Percentiles rank a stretch among this genome's conserved stretches.
These are phyloP conservation scores for Aphelenchoides avenae DNA, from an alignment of 1,140 invertebrate species.

Conservation along the genomic window DNA sequence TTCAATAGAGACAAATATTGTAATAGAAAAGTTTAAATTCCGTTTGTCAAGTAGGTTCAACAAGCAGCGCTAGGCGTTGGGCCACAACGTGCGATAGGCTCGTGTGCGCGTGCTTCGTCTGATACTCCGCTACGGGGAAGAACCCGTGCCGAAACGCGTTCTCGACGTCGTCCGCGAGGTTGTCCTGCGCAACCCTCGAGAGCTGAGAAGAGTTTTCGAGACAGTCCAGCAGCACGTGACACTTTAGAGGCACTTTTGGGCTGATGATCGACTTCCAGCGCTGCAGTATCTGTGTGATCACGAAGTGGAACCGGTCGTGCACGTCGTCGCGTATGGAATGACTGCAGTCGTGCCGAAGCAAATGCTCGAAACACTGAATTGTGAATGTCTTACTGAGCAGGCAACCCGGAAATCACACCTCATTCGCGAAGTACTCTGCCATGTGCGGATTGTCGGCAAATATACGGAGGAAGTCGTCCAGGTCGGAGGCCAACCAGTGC, in stretches of 20 bases:
- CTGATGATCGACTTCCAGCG: not conserved
- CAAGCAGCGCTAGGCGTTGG: not conserved
- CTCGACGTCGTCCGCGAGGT: not conserved
- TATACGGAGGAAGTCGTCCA: not conserved
- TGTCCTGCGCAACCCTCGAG: not conserved
- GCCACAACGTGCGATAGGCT: not conserved
- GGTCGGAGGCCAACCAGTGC: constrained; percentile 1
- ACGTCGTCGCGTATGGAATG: not conserved
- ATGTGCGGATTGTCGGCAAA: not conserved
- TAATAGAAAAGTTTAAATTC: not conserved
- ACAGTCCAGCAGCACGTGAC: too few species aligned
- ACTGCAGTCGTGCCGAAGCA: constrained; percentile 6
- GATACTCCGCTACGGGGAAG: too few species aligned
- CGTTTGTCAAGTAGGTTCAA: not conserved
- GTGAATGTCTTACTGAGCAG: not conserved
- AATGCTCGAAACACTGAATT: constrained; percentile 1
- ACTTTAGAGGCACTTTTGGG: not conserved
- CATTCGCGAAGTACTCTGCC: constrained; percentile 1
- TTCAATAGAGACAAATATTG: not conserved
- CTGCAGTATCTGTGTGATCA: not conserved
- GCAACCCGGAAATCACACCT: not conserved
- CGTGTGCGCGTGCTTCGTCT: too few species aligned
- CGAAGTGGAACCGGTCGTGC: constrained; percentile 5
- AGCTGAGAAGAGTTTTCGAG: too few species aligned
- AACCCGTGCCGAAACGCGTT: not conserved